Evolutionary conservation across 2,888 invertebrate genomes (phyloP).

Genomic region (Mesochorus sp.): DNA sequence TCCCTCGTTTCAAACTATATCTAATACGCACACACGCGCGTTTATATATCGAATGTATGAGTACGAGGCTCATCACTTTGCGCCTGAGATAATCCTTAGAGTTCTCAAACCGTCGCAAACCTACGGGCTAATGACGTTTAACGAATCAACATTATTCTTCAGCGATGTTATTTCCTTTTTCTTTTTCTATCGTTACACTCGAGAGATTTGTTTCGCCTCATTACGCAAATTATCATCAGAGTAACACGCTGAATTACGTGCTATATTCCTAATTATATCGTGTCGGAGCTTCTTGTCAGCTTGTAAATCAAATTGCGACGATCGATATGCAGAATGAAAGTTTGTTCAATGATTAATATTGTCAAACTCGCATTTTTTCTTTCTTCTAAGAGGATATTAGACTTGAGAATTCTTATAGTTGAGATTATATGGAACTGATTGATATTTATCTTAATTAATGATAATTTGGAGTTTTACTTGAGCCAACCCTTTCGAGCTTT

Average conservation of each 20-base stretch:
- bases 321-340: no score
- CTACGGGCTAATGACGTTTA: background rate
- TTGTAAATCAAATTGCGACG: constrained; percentile 5
- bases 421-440: no score
- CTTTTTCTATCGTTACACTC: background rate
- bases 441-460: no score
- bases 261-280: constrained; percentile 51
- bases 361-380: no score
- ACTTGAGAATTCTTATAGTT: no score
- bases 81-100: background rate
- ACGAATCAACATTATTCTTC: background rate
- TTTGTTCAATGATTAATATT: no score
- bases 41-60: background rate
- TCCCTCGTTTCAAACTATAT: background rate
- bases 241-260: constrained; percentile 46
- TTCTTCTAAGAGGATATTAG: no score
- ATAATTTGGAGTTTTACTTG: no score
- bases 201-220: background rate
- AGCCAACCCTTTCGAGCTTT: no score
- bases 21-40: background rate
- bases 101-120: background rate
- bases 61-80: background rate
- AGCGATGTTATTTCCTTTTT: background rate
- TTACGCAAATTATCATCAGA: constrained; percentile 31
- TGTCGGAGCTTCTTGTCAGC: constrained; percentile 45